Evolutionary conservation across 1,140 invertebrate species (phyloP), one percentile per base, ranked within the genome.

Genomic region (Elymnias hypermnestra): DNA sequence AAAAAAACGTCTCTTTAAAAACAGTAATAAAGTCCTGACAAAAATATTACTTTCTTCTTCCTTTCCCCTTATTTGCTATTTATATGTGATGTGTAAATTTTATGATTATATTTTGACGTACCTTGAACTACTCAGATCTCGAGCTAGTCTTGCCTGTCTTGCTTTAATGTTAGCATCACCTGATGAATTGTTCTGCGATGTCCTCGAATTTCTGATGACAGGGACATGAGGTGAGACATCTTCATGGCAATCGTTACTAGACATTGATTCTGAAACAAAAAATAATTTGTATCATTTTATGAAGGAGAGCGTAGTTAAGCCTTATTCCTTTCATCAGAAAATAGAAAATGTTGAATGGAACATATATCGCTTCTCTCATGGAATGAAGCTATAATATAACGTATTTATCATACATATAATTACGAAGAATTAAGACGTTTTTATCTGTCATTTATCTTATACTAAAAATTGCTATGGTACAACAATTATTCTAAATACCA

Each of bases 11-110:
- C n/a, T n/a, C n/a, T n/a, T 45, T 9, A 15, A 39, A 43, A 40
- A 45, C 14, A n/a, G n/a, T n/a, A n/a, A n/a, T n/a, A n/a, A n/a
- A n/a, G n/a, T n/a, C n/a, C n/a, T n/a, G n/a, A n/a, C n/a, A n/a
- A 0, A 29, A 29, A 22, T 26, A 1, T 33, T 7, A 25, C 6
- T 21, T 12, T 28, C 31, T 13, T 55, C 81, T 85, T 85, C 78
- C 82, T 83, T 83, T 83, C 76, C 82, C 82, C 78, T 85, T 82
- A 83, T 85, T 85, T 79, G 75, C 52, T 70, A 65, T 33, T 55
- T 38, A 40, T 19, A 51, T 22, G 4, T 26, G 21, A 31, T 29
- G 29, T 33, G 0, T 44, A n/a, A 51, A 38, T n/a, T 6, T 23
- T 7, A 49, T 44, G 37, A 44, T 42, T 25, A 35, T 7, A 42